These are phyloP conservation scores for Zosterops japonicus DNA, from an alignment of 2,113 vertebrate species.

Conservation along the genomic window DNA sequence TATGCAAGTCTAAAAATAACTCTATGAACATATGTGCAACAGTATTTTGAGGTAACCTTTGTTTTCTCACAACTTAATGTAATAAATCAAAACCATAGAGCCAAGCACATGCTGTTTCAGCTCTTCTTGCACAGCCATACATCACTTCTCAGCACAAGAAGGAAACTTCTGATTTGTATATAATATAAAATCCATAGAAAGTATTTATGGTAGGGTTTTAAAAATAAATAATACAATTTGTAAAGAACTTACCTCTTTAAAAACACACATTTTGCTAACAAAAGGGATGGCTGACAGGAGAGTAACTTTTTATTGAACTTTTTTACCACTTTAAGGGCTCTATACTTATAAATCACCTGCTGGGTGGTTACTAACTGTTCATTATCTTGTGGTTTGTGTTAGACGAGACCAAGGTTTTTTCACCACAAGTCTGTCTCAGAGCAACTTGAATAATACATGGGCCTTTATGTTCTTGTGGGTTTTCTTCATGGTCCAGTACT, in stretches of 20 bases:
- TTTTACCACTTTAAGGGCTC: neutral
- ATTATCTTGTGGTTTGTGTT: neutral
- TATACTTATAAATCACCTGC: neutral
- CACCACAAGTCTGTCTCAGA: neutral
- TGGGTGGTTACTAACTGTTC: neutral
- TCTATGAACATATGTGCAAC: slow-evolving; percentile 37
- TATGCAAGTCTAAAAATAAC: slow-evolving; percentile 42
- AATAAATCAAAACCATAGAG: slow-evolving; percentile 26
- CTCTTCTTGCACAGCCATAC: neutral
- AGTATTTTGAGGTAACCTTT: slow-evolving; percentile 31
- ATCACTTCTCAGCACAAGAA: neutral
- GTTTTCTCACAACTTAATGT: neutral
- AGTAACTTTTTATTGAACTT: neutral
- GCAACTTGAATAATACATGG: neutral
- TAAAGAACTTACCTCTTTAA: neutral
- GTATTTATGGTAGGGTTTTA: neutral
- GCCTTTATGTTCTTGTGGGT: neutral
- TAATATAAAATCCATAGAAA: neutral
- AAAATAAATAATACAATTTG: neutral
- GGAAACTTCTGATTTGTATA: neutral
- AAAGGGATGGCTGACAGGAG: neutral
- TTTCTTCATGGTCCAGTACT: neutral
- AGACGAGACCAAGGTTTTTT: neutral
- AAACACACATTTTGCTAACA: neutral
- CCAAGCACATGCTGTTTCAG: neutral